A percentile compares a stretch with the other conserved stretches of the same genome.
These are phyloP conservation scores for Empis stercorea DNA, from an alignment of 2,888 invertebrate genomes.

Conservation along the genomic window DNA sequence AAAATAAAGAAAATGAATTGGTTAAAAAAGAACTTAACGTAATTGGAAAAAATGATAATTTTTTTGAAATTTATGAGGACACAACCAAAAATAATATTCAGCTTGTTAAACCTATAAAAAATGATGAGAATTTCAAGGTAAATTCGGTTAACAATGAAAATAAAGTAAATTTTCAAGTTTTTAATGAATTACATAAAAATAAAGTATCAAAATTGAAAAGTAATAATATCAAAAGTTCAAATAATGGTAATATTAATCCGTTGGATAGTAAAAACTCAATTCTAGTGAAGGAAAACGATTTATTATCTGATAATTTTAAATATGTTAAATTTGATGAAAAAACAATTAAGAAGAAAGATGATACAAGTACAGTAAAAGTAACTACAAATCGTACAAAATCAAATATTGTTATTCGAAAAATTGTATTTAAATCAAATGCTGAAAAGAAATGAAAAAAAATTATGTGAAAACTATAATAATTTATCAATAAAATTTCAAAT, in stretches of 20 bases:
- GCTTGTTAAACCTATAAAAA: not conserved
- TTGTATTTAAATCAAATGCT: constrained; percentile 21
- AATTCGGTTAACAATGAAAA: not conserved
- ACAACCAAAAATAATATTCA: not conserved
- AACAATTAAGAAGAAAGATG: not conserved
- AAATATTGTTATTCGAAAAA: constrained; percentile 24
- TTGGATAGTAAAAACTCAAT: constrained; percentile 9
- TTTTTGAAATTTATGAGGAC: not conserved
- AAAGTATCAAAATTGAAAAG: not conserved
- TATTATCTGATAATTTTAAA: constrained; percentile 21
- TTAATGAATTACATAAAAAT: not conserved
- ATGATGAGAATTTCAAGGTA: not conserved
- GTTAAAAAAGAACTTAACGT: not conserved
- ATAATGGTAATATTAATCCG: constrained; percentile 1
- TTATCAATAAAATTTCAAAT: too few species aligned
- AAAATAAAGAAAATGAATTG: not conserved
- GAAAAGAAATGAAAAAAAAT: too few species aligned
- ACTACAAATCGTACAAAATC: constrained; percentile 20
- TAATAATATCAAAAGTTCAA: not conserved
- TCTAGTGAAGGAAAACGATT: constrained; percentile 13
- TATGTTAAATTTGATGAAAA: constrained; percentile 22
- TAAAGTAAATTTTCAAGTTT: not conserved
- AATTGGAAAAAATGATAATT: not conserved
- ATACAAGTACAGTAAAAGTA: constrained; percentile 7
- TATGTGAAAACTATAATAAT: too few species aligned